Evolutionary conservation across 2,113 vertebrate species (phyloP).

Genomic region (Ia io): DNA sequence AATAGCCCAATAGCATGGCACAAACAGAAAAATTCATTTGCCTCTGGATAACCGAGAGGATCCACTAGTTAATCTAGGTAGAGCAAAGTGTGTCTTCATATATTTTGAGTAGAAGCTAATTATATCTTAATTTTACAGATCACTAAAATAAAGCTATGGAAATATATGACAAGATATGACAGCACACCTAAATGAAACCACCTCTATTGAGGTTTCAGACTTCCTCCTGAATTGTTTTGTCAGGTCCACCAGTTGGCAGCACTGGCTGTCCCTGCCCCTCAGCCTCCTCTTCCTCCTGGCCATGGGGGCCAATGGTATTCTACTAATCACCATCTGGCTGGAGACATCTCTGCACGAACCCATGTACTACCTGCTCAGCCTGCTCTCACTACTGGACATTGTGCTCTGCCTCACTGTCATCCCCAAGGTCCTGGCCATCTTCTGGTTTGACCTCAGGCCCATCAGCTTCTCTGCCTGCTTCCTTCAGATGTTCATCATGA

Average conservation of each 20-base stretch:
- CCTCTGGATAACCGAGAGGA: accelerated
- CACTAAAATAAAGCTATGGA: background rate
- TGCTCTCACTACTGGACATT: conserved; percentile 54
- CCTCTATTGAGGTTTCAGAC: background rate
- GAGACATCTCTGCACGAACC: conserved; percentile 49
- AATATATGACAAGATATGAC: background rate
- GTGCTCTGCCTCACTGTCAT: conserved; percentile 61
- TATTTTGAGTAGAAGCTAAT: background rate
- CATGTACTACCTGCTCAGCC: conserved; percentile 67
- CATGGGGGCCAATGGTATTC: conserved; percentile 35
- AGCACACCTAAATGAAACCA: background rate
- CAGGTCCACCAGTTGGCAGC: background rate
- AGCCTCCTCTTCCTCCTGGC: conserved; percentile 56
- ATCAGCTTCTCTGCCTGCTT: conserved; percentile 61
- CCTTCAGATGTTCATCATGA: conserved; percentile 59
- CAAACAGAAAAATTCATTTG: background rate
- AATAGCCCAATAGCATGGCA: background rate
- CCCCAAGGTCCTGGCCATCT: conserved; percentile 65
- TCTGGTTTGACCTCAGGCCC: conserved; percentile 48
- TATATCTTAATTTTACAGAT: conserved; percentile 41
- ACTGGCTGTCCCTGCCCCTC: conserved; percentile 55
- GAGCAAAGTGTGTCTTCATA: background rate
- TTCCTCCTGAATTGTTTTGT: conserved; percentile 68
- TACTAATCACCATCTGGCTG: conserved; percentile 27
- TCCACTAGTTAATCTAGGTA: background rate